Evolutionary conservation across 1,140 invertebrate species (phyloP).

Genomic region (Drosophila melanica): DNA sequence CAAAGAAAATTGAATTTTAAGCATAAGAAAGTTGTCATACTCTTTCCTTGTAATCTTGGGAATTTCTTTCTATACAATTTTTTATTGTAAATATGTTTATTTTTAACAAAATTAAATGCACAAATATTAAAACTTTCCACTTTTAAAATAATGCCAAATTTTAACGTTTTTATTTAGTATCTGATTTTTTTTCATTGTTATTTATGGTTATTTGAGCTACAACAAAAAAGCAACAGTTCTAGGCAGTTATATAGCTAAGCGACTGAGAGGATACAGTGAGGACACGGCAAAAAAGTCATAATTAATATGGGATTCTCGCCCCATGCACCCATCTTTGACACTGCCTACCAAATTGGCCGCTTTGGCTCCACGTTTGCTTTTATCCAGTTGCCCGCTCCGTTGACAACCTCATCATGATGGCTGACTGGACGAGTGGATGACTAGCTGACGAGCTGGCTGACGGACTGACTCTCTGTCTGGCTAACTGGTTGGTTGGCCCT

Average conservation of each 20-base stretch:
- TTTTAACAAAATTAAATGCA: no score
- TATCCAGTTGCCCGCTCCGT: slow-evolving; percentile 24
- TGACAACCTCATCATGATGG: slow-evolving; percentile 54
- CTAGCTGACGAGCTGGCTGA: neutral
- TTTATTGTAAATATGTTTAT: no score
- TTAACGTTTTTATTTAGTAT: no score
- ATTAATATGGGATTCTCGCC: slow-evolving; percentile 43
- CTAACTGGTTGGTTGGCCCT: slow-evolving; percentile 4
- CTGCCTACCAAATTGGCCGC: slow-evolving; percentile 43
- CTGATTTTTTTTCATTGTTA: no score
- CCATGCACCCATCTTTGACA: slow-evolving; percentile 46
- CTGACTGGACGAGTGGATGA: neutral
- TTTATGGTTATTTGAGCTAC: no score
- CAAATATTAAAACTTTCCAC: no score
- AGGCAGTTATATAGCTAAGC: neutral
- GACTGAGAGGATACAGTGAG: neutral
- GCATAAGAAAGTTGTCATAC: neutral
- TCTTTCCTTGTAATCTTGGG: no score
- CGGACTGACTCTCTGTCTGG: neutral
- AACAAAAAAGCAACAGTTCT: no score
- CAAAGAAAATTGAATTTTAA: neutral
- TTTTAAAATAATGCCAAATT: no score
- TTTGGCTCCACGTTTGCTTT: slow-evolving; percentile 7
- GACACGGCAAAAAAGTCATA: slow-evolving; percentile 30
- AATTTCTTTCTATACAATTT: no score